Conservation (phyloP, 2,797 vertebrate species). For the Diplodus sargus region DNA sequence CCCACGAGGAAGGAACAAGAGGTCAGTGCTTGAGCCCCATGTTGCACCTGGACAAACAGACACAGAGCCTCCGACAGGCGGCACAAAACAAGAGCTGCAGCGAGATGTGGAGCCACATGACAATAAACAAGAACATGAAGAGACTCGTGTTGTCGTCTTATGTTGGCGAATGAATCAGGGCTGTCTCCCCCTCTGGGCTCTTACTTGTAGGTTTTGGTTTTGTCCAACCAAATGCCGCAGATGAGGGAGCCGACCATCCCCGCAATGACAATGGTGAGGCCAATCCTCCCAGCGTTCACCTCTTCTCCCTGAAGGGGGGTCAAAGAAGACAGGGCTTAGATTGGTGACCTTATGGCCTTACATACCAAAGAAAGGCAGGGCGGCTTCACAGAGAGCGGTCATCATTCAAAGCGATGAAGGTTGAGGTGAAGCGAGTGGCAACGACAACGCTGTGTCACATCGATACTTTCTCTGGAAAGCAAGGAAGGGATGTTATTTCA, state of each 20-base stretch:
- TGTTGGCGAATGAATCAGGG: neutral
- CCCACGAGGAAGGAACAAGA: neutral
- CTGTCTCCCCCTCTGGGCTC: conserved; percentile 32
- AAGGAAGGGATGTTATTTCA: neutral
- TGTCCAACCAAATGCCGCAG: conserved; percentile 96
- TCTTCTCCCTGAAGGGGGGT: conserved; percentile 88
- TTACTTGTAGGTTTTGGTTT: conserved; percentile 97
- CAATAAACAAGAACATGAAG: conserved; percentile 16
- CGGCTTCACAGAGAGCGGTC: neutral
- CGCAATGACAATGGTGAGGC: conserved; percentile 93
- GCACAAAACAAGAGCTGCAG: conserved; percentile 22
- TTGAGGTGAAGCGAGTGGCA: neutral
- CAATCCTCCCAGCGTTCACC: conserved; percentile 96
- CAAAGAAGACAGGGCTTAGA: conserved; percentile 20
- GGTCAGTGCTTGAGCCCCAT: conserved; percentile 20
- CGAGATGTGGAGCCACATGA: conserved; percentile 3
- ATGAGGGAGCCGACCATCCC: conserved; percentile 95
- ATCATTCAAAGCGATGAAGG: neutral
- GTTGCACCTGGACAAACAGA: conserved; percentile 71
- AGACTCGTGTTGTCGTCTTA: neutral
- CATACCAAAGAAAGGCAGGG: neutral
- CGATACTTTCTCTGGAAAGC: neutral
- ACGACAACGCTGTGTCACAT: neutral
- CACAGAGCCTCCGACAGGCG: conserved; percentile 8
- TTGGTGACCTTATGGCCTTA: neutral